Base-by-base conservation (phyloP, 2,888 invertebrate genomes). In the Drosophila ustulata region DNA sequence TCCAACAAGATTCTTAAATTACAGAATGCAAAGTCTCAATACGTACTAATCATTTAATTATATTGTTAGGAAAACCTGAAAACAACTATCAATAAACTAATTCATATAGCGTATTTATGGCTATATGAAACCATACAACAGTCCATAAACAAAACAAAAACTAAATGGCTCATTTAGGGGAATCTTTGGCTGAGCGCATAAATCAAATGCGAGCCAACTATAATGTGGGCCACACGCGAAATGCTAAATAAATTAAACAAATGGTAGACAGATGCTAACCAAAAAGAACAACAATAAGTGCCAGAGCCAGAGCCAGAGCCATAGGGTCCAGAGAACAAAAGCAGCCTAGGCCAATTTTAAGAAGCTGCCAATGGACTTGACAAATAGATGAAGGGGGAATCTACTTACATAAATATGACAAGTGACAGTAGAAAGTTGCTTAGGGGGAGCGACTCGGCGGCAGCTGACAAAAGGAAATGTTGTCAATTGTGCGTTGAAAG, bases 391-490 rank as follows among this genome's bases (percentile, higher is more conserved):
- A 43, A 30, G 13, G 8, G 39, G 18, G 47, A 51, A 71, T 59
- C 56, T 68, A 67, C 67, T 70, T 69, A 61, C 69, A 78, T 71
- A 77, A 75, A 79, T 75, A 83, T 78, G 88, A 86, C 87, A 83
- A 80, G 75, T 78, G 87, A 85, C 76, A 78, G 86, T 88, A 88
- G 84, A 85, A 85, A 85, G 88, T 85, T 88, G 70, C 72, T 74
- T 78, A 78, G 76, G 58, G 67, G 73, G 45, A 65, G 64, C 57
- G 63, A 67, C 61, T 46, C 26, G 28, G 43, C 34, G 65, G 46
- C 62, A 37, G 37, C 61, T 56, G 62, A 72, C 71, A 79, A 79
- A 79, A 75, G 66, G 66, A 66, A 79, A 78, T 78, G 55, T 78
- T 70, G 77, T 77, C 77, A 71, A 78, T 77, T 74, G 78, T 78